Evolutionary conservation across 2,113 vertebrate species (phyloP), one percentile per base, ranked within the genome.

Genomic region (Spheniscus mendiculus): DNA sequence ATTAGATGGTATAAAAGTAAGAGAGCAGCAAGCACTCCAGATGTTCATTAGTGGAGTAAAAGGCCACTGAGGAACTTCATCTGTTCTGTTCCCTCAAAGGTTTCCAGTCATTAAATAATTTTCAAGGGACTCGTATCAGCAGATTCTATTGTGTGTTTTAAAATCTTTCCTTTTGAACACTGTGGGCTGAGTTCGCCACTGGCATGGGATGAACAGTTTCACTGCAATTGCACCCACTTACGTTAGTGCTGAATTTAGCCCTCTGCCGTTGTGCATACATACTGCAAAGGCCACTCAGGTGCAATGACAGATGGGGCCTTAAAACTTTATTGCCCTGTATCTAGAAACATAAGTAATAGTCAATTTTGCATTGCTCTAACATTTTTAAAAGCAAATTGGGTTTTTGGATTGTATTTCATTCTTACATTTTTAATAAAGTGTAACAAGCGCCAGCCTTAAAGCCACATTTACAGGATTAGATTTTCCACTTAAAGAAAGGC

Each of bases 11-110:
- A 85, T 94, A 90, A 85, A 82, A 93, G 4, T 77, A 71, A 94
- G 95, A 93, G 87, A 58, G 62, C 83, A 97, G 47, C 91, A 77
- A 83, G 70, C 36, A 71, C 62, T 96, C 92, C 97, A 97, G 97
- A 96, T 95, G 95, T 90, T 96, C 83, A 67, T 92, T 90, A 63
- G 66, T 36, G 23, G 40, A 91, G 52, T 84, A 90, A 94, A 91
- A 93, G 72, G 34, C 23, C 78, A 55, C 52, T 6, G 59, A 88
- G 55, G 82, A 93, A 83, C 88, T 88, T 91, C 52, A 85, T 83
- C 92, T 53, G 67, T 84, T 94, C 71, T 83, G 44, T 74, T 93
- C 32, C 71, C 38, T 84, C 79, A 42, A 83, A 88, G 80, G 36
- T 62, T 63, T 80, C 40, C 22, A 74, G 66, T 45, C 74, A 71